phyloP scores from a whole-genome alignment of 2,113 vertebrate species.

The Scopus umbretta region DNA sequence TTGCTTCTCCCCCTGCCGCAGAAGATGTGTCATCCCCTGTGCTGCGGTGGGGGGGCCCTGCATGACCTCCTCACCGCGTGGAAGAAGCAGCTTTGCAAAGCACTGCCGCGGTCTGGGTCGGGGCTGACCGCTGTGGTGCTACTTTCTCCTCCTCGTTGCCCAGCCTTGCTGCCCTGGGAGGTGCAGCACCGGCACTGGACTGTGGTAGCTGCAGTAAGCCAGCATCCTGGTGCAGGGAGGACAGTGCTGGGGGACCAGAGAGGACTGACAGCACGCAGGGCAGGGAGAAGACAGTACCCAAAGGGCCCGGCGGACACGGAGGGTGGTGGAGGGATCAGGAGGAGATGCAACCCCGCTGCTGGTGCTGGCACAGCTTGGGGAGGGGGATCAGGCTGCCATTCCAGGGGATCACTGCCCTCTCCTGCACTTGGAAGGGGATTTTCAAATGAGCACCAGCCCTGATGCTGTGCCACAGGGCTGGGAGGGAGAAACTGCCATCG shows the following conservation, averaged over 20 bases:
- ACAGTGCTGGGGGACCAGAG: background rate
- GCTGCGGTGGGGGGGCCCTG: background rate
- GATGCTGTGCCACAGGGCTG: background rate
- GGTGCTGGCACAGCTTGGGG: background rate
- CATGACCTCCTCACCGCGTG: background rate
- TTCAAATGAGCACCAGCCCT: background rate
- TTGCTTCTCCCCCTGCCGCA: background rate
- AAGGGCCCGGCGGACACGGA: background rate
- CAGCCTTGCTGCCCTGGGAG: background rate
- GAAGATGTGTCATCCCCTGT: background rate
- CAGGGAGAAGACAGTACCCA: background rate
- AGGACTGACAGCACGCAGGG: background rate
- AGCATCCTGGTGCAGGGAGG: background rate
- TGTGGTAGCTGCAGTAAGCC: background rate
- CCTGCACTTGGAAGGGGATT: background rate
- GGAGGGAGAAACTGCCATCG: background rate
- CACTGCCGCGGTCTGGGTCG: accelerated
- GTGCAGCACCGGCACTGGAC: accelerated
- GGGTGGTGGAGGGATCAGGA: background rate
- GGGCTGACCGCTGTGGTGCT: background rate
- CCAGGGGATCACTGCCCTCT: background rate
- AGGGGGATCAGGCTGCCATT: background rate
- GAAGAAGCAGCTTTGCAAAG: background rate
- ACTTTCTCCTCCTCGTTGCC: background rate
- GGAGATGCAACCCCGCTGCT: background rate